Evolutionary conservation across 2,113 vertebrate genomes (phyloP).

Genomic region (Chloropsis hardwickii): DNA sequence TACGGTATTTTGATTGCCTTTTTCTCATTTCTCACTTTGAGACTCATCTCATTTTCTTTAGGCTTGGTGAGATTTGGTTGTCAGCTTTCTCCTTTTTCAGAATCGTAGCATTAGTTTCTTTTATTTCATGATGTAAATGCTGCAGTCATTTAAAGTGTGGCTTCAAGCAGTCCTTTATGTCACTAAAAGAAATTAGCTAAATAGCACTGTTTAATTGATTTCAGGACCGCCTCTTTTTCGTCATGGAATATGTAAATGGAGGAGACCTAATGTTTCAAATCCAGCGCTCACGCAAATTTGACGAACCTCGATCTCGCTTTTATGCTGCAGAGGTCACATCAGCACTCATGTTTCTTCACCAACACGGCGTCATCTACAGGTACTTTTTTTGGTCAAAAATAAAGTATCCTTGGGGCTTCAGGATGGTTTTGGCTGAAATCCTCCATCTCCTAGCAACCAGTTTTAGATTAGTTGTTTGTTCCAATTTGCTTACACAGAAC

Average conservation of each 20-base stretch:
- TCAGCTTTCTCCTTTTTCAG: background rate
- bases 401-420: background rate
- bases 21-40: background rate
- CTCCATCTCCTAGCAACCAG: constrained; percentile 63
- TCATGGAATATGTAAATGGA: constrained; percentile 99
- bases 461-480: constrained; percentile 68
- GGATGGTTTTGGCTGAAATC: constrained; percentile 45
- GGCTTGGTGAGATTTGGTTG: background rate
- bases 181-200: background rate
- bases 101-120: background rate
- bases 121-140: background rate
- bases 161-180: constrained; percentile 35
- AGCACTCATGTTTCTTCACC: constrained; percentile 97
- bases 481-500: constrained; percentile 69
- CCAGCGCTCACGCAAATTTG: constrained; percentile 96
- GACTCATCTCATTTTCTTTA: background rate
- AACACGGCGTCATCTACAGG: constrained; percentile 98
- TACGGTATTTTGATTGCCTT: background rate
- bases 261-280: constrained; percentile 99
- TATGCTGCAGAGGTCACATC: constrained; percentile 98
- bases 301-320: constrained; percentile 94
- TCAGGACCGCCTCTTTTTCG: constrained; percentile 98
- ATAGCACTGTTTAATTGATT: constrained; percentile 56
- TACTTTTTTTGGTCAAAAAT: constrained; percentile 57
- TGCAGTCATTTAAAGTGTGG: background rate